Base-by-base conservation (phyloP, 2,113 vertebrate species). In the Podiceps cristatus region DNA sequence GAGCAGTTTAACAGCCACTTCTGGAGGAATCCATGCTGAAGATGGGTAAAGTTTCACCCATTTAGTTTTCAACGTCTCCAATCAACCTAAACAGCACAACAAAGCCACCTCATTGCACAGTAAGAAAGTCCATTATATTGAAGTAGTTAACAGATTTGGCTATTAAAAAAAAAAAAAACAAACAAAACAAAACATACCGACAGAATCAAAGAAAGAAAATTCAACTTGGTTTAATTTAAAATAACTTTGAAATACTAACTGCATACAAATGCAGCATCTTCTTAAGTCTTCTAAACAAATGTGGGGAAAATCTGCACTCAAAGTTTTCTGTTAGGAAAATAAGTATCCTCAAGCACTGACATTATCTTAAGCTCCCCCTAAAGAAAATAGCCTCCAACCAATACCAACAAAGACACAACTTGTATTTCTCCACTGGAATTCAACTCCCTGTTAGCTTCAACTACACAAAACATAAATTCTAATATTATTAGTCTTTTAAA, bases 141-240 rank as follows among this genome's bases (percentile, higher is more conserved):
- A 62, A 44, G 53, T 86, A 83, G 7, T 3, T 19, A 29, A 67
- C n/a, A 47, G 28, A 29, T 91, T 33, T 56, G 37, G 52, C 35
- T 35, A 7, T 37, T 37, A 37, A 18, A 18, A 35, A 28, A 9
- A 10, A 29, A 8, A 9, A 44, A 42, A 3, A 3, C 5, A 18
- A 4, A n/a, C n/a, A n/a, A n/a, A n/a, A n/a, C n/a, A n/a, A 45
- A 37, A 55, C 9, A 19, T 1, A 28, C 1, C 1, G 52, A 52
- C 11, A 77, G 42, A 56, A 67, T 16, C n/a, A 15, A 42, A 71
- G 31, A 33, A 10, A 47, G 45, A 58, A 76, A 75, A 23, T 15
- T 52, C 25, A 10, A 22, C 68, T 29, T 9, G 13, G 13, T 55
- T 90, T 56, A 11, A 60, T 24, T 60, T 5, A 9, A 75, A 77